Percentiles rank a stretch among this genome's conserved stretches.
phyloP scores from a whole-genome alignment of 2,113 vertebrate genomes.

The Tamias sibiricus region DNA sequence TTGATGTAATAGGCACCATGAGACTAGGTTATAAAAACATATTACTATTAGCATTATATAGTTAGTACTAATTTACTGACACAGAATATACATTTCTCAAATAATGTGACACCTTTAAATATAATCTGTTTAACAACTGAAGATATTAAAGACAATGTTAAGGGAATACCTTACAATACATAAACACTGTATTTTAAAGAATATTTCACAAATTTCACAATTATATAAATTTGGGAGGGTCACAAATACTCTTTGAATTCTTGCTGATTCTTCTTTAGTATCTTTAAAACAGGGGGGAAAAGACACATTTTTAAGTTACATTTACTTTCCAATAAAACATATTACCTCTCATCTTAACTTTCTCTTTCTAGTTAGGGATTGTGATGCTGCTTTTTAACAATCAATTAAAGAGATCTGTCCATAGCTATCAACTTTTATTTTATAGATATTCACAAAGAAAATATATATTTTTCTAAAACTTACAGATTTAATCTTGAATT shows the following conservation, averaged over 20 bases:
- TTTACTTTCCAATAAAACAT: slow-evolving; percentile 49
- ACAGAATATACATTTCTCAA: neutral
- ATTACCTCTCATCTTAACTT: slow-evolving; percentile 37
- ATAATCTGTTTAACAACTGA: neutral
- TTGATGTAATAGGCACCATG: neutral
- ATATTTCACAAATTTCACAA: neutral
- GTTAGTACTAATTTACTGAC: neutral
- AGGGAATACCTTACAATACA: neutral
- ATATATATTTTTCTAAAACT: slow-evolving; percentile 31
- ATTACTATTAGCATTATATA: neutral
- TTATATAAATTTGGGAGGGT: neutral
- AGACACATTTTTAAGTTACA: slow-evolving; percentile 27
- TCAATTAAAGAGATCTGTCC: neutral
- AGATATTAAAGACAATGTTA: neutral
- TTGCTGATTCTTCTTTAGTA: neutral
- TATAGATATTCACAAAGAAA: slow-evolving; percentile 22
- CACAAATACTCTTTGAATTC: neutral
- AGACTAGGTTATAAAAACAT: neutral
- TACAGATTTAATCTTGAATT: slow-evolving; percentile 18
- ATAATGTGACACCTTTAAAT: neutral
- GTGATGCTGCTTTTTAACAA: slow-evolving; percentile 24
- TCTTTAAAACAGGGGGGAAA: neutral
- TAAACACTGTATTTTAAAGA: slow-evolving; percentile 9
- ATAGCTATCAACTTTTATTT: slow-evolving; percentile 43
- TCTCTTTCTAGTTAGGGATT: neutral